Percentiles rank a stretch among this genome's conserved stretches.
Evolutionary conservation across 1,140 invertebrate genomes (phyloP).

Genomic region (Ostrea denselamellosa): DNA sequence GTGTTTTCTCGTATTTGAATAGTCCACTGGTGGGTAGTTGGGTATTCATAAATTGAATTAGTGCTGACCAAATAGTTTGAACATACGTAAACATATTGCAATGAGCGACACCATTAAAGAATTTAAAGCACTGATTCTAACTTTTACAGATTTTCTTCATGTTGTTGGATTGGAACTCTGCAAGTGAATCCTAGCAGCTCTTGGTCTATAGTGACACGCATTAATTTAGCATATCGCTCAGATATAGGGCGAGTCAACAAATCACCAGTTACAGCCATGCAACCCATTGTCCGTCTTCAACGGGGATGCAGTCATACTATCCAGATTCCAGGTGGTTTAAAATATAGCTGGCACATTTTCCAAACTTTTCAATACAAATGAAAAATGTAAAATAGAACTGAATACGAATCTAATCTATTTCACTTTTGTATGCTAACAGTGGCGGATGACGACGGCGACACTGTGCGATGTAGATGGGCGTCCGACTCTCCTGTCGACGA

Average conservation of each 20-base stretch:
- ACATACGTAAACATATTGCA: too few species aligned
- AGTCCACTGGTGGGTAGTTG: too few species aligned
- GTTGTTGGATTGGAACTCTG: not conserved
- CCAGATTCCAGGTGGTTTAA: constrained; percentile 41
- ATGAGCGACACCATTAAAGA: too few species aligned
- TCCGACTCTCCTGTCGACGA: not conserved
- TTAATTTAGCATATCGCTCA: not conserved
- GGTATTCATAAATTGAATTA: too few species aligned
- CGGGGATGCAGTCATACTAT: constrained; percentile 49
- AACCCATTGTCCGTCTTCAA: constrained; percentile 47
- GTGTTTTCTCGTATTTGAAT: too few species aligned
- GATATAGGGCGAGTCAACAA: constrained; percentile 47
- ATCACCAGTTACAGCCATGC: constrained; percentile 46
- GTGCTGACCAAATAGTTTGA: too few species aligned
- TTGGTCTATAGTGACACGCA: not conserved
- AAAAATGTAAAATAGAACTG: too few species aligned
- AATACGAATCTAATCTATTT: too few species aligned
- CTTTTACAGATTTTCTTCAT: not conserved
- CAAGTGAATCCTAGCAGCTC: not conserved
- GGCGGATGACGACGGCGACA: constrained; percentile 18
- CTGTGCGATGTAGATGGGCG: not conserved
- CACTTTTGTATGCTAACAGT: not conserved
- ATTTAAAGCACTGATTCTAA: too few species aligned
- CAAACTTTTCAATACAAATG: too few species aligned
- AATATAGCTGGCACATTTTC: too few species aligned